Conservation (phyloP, 2,797 vertebrate species). For the Muraenolepis orangiensis region DNA sequence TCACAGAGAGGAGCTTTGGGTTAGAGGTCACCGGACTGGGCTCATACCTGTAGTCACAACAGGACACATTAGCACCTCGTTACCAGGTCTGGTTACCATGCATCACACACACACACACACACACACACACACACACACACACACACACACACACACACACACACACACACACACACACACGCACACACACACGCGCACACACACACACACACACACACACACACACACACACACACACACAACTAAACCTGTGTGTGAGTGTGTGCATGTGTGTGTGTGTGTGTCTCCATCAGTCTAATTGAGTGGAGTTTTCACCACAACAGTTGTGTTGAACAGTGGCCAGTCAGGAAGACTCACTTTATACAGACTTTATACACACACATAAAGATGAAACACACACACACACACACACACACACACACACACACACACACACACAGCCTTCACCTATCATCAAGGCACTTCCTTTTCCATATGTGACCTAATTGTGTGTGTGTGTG, state of each 20-base stretch:
- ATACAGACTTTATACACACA: conserved; percentile 34
- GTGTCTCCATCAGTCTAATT: conserved; percentile 34
- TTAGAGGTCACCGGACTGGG: conserved; percentile 23
- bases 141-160: conserved; percentile 1
- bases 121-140: not conserved
- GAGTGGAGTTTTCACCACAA: conserved; percentile 51
- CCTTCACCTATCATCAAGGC: not conserved
- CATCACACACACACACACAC: conserved; percentile 18
- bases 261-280: conserved; percentile 15
- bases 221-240: not conserved
- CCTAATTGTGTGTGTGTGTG: not conserved
- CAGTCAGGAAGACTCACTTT: conserved; percentile 28
- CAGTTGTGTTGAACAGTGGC: conserved; percentile 53
- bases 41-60: conserved; percentile 54
- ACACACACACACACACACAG: conserved; percentile 1
- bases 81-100: conserved; percentile 55
- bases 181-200: not conserved
- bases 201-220: not conserved
- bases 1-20: conserved; percentile 40
- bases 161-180: not conserved
- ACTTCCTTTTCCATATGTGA: not conserved
- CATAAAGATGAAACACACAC: not conserved
- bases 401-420: not conserved
- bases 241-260: not conserved
- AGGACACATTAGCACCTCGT: conserved; percentile 55